Evolutionary conservation across 2,113 vertebrate genomes (phyloP).

Genomic region (Carettochelys insculpta): DNA sequence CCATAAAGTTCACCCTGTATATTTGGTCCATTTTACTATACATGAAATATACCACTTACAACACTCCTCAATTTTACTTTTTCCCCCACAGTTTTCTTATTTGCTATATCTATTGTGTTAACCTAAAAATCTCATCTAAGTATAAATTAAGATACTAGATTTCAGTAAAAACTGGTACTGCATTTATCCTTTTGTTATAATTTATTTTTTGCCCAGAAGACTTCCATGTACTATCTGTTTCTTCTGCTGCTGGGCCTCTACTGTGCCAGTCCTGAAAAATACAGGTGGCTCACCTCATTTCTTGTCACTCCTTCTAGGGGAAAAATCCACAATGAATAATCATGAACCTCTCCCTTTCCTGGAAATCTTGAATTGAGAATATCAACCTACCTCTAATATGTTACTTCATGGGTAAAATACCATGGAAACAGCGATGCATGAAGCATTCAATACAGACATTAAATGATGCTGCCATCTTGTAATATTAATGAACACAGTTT

Average conservation of each 20-base stretch:
- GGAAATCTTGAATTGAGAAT: too few species aligned
- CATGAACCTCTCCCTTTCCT: too few species aligned
- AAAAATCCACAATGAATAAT: background rate
- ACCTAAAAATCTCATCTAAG: fast-evolving
- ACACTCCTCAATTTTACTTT: background rate
- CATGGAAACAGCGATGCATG: too few species aligned
- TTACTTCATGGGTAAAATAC: background rate
- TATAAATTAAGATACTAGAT: background rate
- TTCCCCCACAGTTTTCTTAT: background rate
- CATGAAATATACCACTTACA: background rate
- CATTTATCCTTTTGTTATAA: background rate
- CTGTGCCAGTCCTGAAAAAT: background rate
- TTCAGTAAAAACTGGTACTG: background rate
- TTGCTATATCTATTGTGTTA: background rate
- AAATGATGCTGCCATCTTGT: too few species aligned
- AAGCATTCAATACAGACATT: too few species aligned
- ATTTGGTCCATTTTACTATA: background rate
- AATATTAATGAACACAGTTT: too few species aligned
- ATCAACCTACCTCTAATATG: background rate
- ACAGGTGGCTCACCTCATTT: background rate
- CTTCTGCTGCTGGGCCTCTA: background rate
- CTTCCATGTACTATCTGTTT: conserved; percentile 2
- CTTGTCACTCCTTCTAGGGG: background rate
- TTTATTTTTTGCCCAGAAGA: background rate
- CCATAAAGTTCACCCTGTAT: background rate